phyloP scores from a whole-genome alignment of 2,888 invertebrate genomes.

The Drosophila mercatorum region DNA sequence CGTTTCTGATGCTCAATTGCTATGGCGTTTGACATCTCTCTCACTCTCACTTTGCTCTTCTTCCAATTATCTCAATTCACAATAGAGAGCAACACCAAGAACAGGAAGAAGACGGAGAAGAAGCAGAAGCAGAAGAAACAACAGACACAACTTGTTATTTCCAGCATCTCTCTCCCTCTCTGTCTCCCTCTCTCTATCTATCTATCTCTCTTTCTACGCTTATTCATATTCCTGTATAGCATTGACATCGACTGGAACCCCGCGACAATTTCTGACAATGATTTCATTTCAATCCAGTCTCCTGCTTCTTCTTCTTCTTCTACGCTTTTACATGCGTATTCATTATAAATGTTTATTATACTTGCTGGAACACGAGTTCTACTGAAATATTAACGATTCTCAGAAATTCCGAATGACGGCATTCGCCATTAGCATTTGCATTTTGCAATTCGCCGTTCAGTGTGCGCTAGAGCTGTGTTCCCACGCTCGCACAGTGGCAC shows the following conservation, averaged over 20 bases:
- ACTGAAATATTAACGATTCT: conserved; percentile 29
- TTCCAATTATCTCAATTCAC: background rate
- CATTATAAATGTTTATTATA: conserved; percentile 6
- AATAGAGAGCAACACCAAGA: conserved; percentile 7
- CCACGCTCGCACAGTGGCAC: conserved; percentile 42
- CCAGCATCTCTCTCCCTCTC: no score
- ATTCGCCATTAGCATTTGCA: background rate
- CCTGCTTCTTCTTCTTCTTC: background rate
- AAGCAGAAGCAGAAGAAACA: conserved; percentile 8
- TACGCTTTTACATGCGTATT: conserved; percentile 12
- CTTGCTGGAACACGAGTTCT: conserved; percentile 6
- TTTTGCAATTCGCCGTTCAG: conserved; percentile 6
- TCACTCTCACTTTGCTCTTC: conserved; percentile 12
- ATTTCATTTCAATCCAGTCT: conserved; percentile 29
- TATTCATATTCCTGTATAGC: conserved; percentile 14
- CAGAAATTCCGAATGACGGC: conserved; percentile 24
- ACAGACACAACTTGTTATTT: conserved; percentile 8
- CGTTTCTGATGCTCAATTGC: conserved; percentile 31
- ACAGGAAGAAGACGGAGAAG: background rate
- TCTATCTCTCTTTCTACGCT: background rate
- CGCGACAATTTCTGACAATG: conserved; percentile 30
- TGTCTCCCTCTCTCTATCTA: no score
- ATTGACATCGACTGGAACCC: conserved; percentile 11
- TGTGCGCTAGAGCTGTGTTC: conserved; percentile 24
- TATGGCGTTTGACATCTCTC: background rate